Evolutionary conservation across 2,888 invertebrate species (phyloP).

Genomic region (Elmis aenea): DNA sequence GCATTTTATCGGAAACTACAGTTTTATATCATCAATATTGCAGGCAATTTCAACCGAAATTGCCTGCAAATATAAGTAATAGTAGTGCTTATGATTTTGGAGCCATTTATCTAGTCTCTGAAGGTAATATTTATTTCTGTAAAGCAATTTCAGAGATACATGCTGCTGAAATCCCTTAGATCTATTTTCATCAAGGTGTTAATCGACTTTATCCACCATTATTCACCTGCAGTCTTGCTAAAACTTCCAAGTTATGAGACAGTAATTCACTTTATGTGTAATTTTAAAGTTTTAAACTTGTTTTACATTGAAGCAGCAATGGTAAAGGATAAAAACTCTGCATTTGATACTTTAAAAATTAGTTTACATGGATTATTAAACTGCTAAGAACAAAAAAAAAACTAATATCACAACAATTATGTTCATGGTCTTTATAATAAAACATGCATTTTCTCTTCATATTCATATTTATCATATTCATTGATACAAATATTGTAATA

Average conservation of each 20-base stretch:
- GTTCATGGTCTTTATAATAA: too few species aligned
- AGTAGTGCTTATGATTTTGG: conserved; percentile 7
- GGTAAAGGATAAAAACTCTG: too few species aligned
- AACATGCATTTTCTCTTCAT: too few species aligned
- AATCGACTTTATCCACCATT: conserved; percentile 14
- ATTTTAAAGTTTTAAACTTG: conserved; percentile 14
- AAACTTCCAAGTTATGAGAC: conserved; percentile 11
- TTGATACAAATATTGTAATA: too few species aligned
- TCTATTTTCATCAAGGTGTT: conserved; percentile 15
- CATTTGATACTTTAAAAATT: too few species aligned
- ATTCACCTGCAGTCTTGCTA: conserved; percentile 9
- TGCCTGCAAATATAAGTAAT: conserved; percentile 8
- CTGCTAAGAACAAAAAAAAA: too few species aligned
- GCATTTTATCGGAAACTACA: conserved; percentile 6
- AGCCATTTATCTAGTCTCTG: conserved; percentile 4
- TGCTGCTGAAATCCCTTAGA: conserved; percentile 9
- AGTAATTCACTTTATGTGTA: conserved; percentile 9
- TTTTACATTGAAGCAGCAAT: too few species aligned
- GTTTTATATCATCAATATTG: conserved; percentile 11
- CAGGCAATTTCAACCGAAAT: conserved; percentile 7
- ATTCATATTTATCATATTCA: too few species aligned
- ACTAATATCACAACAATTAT: too few species aligned
- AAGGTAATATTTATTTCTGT: conserved; percentile 5
- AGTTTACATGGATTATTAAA: too few species aligned
- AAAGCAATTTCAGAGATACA: conserved; percentile 4